These are phyloP conservation scores for Limnothrissa miodon DNA, from an alignment of 2,113 vertebrate species.

Conservation along the genomic window DNA sequence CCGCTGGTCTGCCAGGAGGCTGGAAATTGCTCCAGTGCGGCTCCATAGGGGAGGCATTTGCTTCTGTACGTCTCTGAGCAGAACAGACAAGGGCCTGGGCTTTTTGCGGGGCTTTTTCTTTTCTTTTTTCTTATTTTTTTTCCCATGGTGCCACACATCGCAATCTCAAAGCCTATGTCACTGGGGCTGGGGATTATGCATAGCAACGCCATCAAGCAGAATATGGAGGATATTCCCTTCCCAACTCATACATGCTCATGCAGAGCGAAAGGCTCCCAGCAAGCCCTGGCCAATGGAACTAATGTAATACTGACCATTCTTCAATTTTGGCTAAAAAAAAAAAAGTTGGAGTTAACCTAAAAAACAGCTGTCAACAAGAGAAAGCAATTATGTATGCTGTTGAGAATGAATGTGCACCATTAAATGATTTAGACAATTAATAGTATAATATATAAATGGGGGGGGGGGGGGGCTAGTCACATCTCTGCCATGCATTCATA, in stretches of 20 bases:
- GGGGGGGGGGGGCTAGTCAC: neutral
- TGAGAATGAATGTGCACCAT: neutral
- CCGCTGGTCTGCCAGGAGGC: conserved; percentile 32
- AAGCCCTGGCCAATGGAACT: neutral
- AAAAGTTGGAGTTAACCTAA: neutral
- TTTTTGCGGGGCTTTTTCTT: conserved; percentile 22
- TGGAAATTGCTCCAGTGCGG: conserved; percentile 40
- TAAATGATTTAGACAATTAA: neutral
- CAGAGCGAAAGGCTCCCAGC: neutral
- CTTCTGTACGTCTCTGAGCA: conserved; percentile 35
- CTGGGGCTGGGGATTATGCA: conserved; percentile 26
- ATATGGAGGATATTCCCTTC: conserved; percentile 28
- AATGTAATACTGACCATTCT: neutral
- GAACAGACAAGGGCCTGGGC: conserved; percentile 33
- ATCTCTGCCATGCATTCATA: neutral
- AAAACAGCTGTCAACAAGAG: neutral
- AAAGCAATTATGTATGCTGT: neutral
- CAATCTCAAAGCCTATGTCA: conserved; percentile 41
- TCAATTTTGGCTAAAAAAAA: neutral
- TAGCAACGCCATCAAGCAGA: conserved; percentile 10
- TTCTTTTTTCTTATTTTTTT: conserved; percentile 32
- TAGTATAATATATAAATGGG: neutral
- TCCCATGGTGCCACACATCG: conserved; percentile 19
- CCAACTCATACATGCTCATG: conserved; percentile 18
- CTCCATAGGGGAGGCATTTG: conserved; percentile 27